Evolutionary conservation across 2,797 vertebrate species (phyloP).

Genomic region (Scolopax rusticola): DNA sequence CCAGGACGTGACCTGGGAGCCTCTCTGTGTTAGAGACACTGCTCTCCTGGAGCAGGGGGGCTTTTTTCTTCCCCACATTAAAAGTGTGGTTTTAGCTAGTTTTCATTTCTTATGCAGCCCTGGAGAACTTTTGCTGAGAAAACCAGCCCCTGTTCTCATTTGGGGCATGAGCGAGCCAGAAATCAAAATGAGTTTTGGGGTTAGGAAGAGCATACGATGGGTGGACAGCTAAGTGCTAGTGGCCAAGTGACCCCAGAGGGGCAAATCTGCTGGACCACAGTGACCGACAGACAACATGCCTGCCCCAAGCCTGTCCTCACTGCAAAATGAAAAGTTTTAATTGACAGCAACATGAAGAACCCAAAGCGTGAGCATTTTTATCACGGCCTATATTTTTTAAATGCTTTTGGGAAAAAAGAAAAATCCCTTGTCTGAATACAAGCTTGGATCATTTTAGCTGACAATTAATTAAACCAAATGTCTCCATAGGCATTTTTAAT

Average conservation of each 20-base stretch:
- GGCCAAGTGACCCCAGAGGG: background rate
- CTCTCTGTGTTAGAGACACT: background rate
- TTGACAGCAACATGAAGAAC: background rate
- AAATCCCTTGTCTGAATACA: background rate
- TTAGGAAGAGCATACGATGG: background rate
- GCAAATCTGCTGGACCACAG: background rate
- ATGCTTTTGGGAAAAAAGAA: background rate
- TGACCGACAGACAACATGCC: background rate
- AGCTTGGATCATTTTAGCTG: background rate
- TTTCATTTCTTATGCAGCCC: background rate
- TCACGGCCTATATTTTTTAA: background rate
- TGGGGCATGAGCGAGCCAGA: background rate
- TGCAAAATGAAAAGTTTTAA: background rate
- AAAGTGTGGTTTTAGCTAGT: background rate
- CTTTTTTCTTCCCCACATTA: background rate
- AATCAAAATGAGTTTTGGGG: background rate
- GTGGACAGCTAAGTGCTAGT: background rate
- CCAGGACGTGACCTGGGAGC: background rate
- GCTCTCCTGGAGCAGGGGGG: background rate
- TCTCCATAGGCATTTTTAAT: background rate
- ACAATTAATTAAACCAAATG: slow-evolving; percentile 30
- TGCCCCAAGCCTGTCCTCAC: background rate
- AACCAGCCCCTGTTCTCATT: background rate
- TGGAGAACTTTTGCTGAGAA: background rate
- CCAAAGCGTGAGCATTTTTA: background rate